Evolutionary conservation across 2,888 invertebrate species (phyloP), one percentile per base, ranked within the genome.

Genomic region (Calameuta pallipes): DNA sequence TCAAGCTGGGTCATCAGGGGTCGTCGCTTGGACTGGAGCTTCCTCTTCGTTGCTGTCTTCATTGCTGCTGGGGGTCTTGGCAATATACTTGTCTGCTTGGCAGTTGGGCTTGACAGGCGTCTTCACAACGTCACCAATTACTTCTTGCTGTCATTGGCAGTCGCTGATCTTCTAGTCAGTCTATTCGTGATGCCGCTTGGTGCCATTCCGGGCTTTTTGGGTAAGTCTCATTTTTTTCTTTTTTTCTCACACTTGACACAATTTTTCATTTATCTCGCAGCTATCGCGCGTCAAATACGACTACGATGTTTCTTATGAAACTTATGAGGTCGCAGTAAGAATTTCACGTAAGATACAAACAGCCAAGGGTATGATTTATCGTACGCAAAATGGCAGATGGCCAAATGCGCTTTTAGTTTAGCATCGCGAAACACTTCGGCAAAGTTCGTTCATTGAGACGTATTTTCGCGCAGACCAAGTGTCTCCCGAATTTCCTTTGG

Each of bases 41-140:
- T 96, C 91, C 92, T 97, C 83, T 95, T 97, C 92, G 96, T 97
- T 87, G 94, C 96, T 85, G 93, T 97, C 87, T 96, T 98, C 91
- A 97, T 98, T 90, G 93, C 97, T 82, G 97, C 97, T 36, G 98
- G 98, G 36, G 97, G 97, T 36, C 92, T 98, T 79, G 98, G 98
- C 33, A 98, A 98, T 92, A 96, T 97, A 84, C 93, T 99, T 80
- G 98, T 99, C 85, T 98, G 98, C 92, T 93, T 98, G 88, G 98
- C 98, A 0, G 97, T 99, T 85, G 96, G 96, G 81, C 93, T 97
- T 89, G 98, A 99, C 93, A 95, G 96, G 81, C 94, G 96, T 86
- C 93, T 98, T 81, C 98, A 98, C 92, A 98, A 98, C 92, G 97
- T 98, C 83, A 98, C 98, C 82, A 99, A 98, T 93, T 98, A 98